Percentiles rank a stretch among this genome's conserved stretches.
Evolutionary conservation across 2,797 vertebrate species (phyloP).

Genomic region (Sebastes oblongus): DNA sequence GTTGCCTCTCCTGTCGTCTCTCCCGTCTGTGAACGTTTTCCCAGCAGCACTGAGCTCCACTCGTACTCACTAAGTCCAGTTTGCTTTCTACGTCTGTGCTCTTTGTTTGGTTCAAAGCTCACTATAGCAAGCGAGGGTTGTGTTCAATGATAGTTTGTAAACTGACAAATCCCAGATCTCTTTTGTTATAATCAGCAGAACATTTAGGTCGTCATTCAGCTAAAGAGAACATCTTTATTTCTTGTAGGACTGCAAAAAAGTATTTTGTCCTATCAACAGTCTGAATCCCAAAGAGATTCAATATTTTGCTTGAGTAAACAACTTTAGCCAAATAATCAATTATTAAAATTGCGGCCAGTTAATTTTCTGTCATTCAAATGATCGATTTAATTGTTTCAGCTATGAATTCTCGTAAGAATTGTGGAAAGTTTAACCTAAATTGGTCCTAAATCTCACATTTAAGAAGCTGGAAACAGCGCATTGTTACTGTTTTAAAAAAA

Average conservation of each 20-base stretch:
- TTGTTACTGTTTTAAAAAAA: no score
- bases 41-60: neutral
- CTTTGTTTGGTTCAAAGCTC: neutral
- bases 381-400: neutral
- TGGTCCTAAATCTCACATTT: no score
- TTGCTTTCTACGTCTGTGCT: neutral
- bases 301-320: no score
- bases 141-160: neutral
- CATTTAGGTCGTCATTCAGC: no score
- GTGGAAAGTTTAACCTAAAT: neutral
- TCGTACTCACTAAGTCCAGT: neutral
- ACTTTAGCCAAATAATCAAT: neutral
- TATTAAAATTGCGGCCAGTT: neutral
- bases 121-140: neutral
- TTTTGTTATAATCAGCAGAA: neutral
- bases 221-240: no score
- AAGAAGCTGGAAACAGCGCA: no score
- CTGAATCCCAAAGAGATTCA: fast-evolving
- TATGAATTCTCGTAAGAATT: neutral
- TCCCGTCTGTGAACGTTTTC: neutral
- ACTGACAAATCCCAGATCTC: neutral
- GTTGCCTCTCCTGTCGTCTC: neutral
- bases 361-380: neutral
- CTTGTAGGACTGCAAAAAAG: no score
- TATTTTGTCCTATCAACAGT: neutral